These are phyloP conservation scores for Cyphomyrus discorhynchus DNA, from an alignment of 2,113 vertebrate genomes.

Conservation along the genomic window DNA sequence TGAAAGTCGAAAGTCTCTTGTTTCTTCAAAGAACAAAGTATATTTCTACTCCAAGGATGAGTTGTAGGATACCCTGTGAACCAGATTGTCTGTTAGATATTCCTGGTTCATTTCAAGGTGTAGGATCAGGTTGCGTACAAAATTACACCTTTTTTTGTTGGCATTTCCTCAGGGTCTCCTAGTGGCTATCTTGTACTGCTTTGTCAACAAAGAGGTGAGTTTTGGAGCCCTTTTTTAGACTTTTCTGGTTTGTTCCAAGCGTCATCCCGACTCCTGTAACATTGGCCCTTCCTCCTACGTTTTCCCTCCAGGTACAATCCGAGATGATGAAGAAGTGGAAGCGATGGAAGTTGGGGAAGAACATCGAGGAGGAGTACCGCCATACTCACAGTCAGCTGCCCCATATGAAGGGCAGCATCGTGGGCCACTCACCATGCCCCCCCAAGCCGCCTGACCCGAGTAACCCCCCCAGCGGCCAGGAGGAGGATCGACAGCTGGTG, in stretches of 20 bases:
- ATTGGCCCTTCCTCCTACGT: neutral
- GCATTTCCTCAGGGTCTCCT: constrained; percentile 76
- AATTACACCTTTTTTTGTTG: neutral
- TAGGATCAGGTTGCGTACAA: neutral
- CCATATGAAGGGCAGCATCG: constrained; percentile 48
- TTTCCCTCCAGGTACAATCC: constrained; percentile 72
- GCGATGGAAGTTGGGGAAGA: constrained; percentile 76
- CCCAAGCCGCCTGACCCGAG: constrained; percentile 42
- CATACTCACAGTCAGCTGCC: constrained; percentile 66
- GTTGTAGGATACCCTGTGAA: neutral
- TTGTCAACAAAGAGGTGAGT: constrained; percentile 93
- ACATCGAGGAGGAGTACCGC: constrained; percentile 73
- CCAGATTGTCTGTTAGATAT: neutral
- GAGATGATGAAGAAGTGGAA: constrained; percentile 83
- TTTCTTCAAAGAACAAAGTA: neutral
- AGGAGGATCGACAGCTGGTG: constrained; percentile 69
- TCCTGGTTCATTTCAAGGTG: neutral
- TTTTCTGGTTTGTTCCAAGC: neutral
- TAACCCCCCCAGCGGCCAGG: constrained; percentile 37
- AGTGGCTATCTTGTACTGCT: constrained; percentile 95
- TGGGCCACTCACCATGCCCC: constrained; percentile 41
- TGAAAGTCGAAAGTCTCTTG: neutral
- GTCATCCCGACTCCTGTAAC: neutral
- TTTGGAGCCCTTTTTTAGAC: too few relatives aligned
- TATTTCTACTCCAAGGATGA: neutral